Evolutionary conservation across 2,113 vertebrate genomes (phyloP), one percentile per base, ranked within the genome.

Genomic region (Nothocercus julius): DNA sequence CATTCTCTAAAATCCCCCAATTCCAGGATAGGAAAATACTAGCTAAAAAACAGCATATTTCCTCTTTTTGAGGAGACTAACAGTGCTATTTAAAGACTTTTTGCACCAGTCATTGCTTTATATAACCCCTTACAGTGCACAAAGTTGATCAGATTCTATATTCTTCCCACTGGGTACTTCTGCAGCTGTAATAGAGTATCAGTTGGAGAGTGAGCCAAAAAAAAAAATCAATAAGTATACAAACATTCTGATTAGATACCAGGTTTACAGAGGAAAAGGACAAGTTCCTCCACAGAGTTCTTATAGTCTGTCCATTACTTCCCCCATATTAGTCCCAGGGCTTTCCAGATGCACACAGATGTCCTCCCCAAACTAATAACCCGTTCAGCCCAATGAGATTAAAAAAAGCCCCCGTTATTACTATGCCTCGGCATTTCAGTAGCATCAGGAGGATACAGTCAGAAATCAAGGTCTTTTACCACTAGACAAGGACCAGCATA

Each of bases 1-100:
- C 92, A 95, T 87, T 70, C 53, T 82, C 78, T 88, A 95, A 97
- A 97, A 97, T 74, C 74, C 94, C 95, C 96, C 76, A 86, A 89
- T 53, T 95, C 89, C 68, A 75, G 68, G 21, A 92, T 83, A 90
- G 95, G 96, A 97, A 97, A 97, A 97, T 77, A 78, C 1, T 82
- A 28, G 70, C 78, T 93, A 86, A 32, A 59, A 86, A 72, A 68
- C 66, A 86, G 25, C 38, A 56, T 75, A 54, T 90, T 97, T 93
- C 96, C 95, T 89, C 95, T 95, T 97, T 96, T 86, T 76, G 42
- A 72, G 44, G 32, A 91, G 49, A 91, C 42, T 63, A 66, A 63
- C 58, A 38, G 59, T 76, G 84, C 90, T 96, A 95, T 95, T 97
- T 96, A 96, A 97, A 85, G 82, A 30, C 36, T 88, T 89, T 87